A percentile compares a stretch with the other conserved stretches of the same genome.
phyloP scores from a whole-genome alignment of 2,888 invertebrate genomes.

The Maniola hyperantus region DNA sequence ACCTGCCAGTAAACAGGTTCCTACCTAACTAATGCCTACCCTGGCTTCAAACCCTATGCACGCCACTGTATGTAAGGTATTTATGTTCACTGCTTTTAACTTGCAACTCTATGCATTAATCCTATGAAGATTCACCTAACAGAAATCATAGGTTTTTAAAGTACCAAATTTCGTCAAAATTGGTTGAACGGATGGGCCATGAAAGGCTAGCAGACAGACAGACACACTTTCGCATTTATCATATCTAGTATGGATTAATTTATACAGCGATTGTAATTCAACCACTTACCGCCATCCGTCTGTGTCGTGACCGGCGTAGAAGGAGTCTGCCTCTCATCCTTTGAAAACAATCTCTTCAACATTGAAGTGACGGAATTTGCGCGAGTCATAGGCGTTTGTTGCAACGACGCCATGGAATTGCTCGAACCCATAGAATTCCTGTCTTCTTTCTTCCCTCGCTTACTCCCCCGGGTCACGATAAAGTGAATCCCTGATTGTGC shows the following conservation, averaged over 20 bases:
- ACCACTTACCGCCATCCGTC: conserved; percentile 70
- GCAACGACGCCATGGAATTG: conserved; percentile 82
- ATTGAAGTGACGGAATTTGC: conserved; percentile 91
- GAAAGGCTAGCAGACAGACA: too few relatives aligned
- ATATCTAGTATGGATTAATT: neutral
- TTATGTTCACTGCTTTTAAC: too few relatives aligned
- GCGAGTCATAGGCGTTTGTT: conserved; percentile 86
- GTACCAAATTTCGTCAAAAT: neutral
- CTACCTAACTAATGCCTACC: too few relatives aligned
- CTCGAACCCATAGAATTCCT: conserved; percentile 74
- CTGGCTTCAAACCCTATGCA: too few relatives aligned
- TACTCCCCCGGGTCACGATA: conserved; percentile 82
- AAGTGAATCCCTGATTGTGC: conserved; percentile 89
- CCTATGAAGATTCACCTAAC: too few relatives aligned
- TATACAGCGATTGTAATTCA: neutral
- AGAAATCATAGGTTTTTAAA: too few relatives aligned
- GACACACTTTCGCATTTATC: too few relatives aligned
- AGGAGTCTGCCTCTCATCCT: conserved; percentile 83
- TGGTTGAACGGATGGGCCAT: too few relatives aligned
- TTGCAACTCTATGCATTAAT: too few relatives aligned
- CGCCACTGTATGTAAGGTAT: too few relatives aligned
- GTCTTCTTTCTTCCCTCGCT: conserved; percentile 70
- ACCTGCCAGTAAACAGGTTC: too few relatives aligned
- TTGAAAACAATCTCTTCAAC: conserved; percentile 88
- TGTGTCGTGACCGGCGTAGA: conserved; percentile 53